Conservation (phyloP, 2,888 invertebrate species). For the Drosophila anomalipes region DNA sequence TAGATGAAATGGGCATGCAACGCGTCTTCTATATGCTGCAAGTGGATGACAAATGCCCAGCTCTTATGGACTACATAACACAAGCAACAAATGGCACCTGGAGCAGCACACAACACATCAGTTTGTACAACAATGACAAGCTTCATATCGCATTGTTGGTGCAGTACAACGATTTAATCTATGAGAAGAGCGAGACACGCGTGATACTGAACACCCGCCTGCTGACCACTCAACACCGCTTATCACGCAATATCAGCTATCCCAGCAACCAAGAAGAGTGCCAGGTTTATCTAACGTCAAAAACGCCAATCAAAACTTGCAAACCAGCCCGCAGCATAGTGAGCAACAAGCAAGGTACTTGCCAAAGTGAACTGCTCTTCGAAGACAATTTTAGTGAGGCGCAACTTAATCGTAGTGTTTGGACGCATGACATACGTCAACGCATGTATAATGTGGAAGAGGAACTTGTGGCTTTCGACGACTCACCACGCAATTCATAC, state of each 20-base stretch:
- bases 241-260: constrained; percentile 29
- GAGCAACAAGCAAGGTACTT: constrained; percentile 25
- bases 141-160: constrained; percentile 70
- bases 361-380: constrained; percentile 87
- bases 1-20: constrained; percentile 74
- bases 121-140: constrained; percentile 66
- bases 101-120: constrained; percentile 55
- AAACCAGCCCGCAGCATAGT: constrained; percentile 42
- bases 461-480: constrained; percentile 86
- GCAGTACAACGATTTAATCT: constrained; percentile 69
- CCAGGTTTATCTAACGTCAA: constrained; percentile 21
- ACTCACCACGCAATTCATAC: constrained; percentile 77
- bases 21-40: constrained; percentile 73
- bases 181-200: constrained; percentile 62
- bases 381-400: constrained; percentile 87
- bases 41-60: constrained; percentile 71
- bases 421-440: constrained; percentile 88
- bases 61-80: constrained; percentile 71
- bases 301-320: constrained; percentile 39
- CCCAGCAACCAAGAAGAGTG: constrained; percentile 35
- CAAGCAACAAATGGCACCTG: constrained; percentile 56
- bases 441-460: constrained; percentile 86
- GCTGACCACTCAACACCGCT: constrained; percentile 44
- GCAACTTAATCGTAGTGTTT: constrained; percentile 85
- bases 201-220: constrained; percentile 65